These are phyloP conservation scores for Aporophyla nigra DNA, from an alignment of 2,888 invertebrate species.

Conservation along the genomic window DNA sequence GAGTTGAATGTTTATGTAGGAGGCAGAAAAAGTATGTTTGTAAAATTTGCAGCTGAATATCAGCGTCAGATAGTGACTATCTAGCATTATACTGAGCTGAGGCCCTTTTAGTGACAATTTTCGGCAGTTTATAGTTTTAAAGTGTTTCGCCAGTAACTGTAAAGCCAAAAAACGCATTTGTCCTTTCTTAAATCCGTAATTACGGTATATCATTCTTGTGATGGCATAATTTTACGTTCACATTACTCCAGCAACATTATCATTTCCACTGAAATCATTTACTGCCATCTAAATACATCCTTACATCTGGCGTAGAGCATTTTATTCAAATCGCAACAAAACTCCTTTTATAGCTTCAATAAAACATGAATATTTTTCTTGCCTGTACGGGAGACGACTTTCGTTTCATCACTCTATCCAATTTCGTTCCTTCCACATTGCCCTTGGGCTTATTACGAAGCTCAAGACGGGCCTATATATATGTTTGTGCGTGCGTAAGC, in stretches of 20 bases:
- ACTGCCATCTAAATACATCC: slow-evolving; percentile 38
- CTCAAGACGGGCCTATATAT: slow-evolving; percentile 68
- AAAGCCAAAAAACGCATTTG: too few species aligned
- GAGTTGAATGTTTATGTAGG: neutral
- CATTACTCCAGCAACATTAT: slow-evolving; percentile 4
- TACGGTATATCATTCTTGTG: neutral
- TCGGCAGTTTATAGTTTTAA: too few species aligned
- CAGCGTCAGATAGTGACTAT: too few species aligned
- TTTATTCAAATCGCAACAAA: slow-evolving; percentile 66
- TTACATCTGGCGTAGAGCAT: slow-evolving; percentile 53
- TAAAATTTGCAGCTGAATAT: neutral
- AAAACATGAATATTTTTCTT: slow-evolving; percentile 77
- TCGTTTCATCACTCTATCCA: slow-evolving; percentile 79
- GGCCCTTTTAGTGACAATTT: too few species aligned
- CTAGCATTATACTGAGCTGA: too few species aligned
- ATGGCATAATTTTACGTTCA: neutral
- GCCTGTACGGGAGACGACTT: slow-evolving; percentile 65
- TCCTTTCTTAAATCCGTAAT: neutral
- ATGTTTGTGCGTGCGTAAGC: slow-evolving; percentile 72
- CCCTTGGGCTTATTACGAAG: slow-evolving; percentile 78
- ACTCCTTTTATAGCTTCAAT: slow-evolving; percentile 71
- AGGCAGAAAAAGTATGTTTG: neutral
- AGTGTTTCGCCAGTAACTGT: too few species aligned
- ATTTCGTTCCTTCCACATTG: slow-evolving; percentile 74
- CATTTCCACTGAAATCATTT: slow-evolving; percentile 54